These are phyloP conservation scores for Dicranocentrus wangi DNA, from an alignment of 2,888 invertebrate genomes.

Conservation along the genomic window DNA sequence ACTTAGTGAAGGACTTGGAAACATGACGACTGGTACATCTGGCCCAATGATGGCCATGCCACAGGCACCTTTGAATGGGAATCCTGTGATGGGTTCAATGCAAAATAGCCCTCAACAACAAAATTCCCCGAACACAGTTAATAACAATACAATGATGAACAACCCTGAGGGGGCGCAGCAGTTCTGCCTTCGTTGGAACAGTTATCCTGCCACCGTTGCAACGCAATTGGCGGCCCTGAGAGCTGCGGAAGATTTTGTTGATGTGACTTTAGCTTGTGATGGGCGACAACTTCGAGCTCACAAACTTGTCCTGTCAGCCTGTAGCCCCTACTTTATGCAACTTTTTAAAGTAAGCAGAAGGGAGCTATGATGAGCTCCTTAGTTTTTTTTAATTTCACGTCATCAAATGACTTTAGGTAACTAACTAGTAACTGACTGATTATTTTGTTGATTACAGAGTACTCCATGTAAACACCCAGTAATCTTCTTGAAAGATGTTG, in stretches of 20 bases:
- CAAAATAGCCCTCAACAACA: constrained; percentile 49
- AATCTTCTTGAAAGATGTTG: constrained; percentile 89
- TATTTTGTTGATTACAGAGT: constrained; percentile 77
- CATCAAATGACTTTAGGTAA: too few relatives aligned
- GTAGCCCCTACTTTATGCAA: constrained; percentile 91
- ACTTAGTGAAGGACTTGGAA: constrained; percentile 26
- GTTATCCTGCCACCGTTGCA: constrained; percentile 87
- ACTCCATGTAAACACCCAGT: constrained; percentile 90
- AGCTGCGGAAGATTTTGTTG: constrained; percentile 90
- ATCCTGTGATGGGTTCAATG: constrained; percentile 48
- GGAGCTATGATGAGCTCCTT: too few relatives aligned
- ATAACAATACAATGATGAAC: constrained; percentile 41
- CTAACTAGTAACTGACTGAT: too few relatives aligned
- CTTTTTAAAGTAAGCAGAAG: constrained; percentile 82
- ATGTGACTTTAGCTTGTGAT: constrained; percentile 90
- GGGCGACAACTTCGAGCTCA: constrained; percentile 88
- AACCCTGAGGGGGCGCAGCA: constrained; percentile 78
- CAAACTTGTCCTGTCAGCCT: constrained; percentile 87
- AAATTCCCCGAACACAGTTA: constrained; percentile 47
- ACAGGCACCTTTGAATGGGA: constrained; percentile 59
- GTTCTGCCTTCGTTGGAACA: constrained; percentile 92
- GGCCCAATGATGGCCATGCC: constrained; percentile 59
- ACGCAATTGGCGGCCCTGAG: constrained; percentile 89
- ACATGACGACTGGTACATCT: constrained; percentile 57
- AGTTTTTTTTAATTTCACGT: too few relatives aligned